phyloP scores from a whole-genome alignment of 2,797 vertebrate species.

The Acipenser transmontanus region DNA sequence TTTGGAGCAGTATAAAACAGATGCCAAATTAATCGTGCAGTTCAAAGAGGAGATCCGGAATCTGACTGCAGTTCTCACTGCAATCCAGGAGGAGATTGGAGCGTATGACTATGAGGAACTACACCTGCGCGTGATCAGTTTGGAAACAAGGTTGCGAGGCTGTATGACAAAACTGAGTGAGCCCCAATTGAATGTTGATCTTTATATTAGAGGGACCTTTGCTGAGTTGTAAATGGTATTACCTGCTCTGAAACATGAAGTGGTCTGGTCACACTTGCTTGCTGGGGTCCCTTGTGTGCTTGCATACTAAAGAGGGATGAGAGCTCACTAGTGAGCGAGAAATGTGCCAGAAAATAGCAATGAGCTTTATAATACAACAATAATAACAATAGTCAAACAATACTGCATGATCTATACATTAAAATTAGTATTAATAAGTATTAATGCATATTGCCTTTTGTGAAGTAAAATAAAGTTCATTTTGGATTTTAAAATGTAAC shows the following conservation, averaged over 20 bases:
- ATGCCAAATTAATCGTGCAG: conserved; percentile 85
- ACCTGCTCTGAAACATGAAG: conserved; percentile 5
- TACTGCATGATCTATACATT: no score
- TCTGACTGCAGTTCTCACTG: conserved; percentile 79
- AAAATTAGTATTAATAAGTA: no score
- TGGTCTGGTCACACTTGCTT: conserved; percentile 7
- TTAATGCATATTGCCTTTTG: no score
- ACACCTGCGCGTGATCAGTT: conserved; percentile 83
- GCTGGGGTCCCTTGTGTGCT: conserved; percentile 5
- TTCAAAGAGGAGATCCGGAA: conserved; percentile 98
- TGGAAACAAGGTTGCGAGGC: conserved; percentile 85
- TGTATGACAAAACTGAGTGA: conserved; percentile 98
- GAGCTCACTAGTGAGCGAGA: not conserved
- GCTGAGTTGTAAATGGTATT: conserved; percentile 3
- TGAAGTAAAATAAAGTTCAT: not conserved
- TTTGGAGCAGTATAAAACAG: conserved; percentile 96
- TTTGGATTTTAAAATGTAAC: not conserved
- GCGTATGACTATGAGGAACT: conserved; percentile 94
- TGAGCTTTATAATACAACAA: no score
- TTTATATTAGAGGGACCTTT: not conserved
- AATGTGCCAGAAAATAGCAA: not conserved
- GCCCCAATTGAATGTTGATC: conserved; percentile 37
- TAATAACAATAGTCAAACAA: no score
- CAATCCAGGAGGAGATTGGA: conserved; percentile 92
- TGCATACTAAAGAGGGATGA: not conserved